A percentile compares a stretch with the other conserved stretches of the same genome.
phyloP scores from a whole-genome alignment of 1,140 invertebrate species.

The Whitmania pigra region DNA sequence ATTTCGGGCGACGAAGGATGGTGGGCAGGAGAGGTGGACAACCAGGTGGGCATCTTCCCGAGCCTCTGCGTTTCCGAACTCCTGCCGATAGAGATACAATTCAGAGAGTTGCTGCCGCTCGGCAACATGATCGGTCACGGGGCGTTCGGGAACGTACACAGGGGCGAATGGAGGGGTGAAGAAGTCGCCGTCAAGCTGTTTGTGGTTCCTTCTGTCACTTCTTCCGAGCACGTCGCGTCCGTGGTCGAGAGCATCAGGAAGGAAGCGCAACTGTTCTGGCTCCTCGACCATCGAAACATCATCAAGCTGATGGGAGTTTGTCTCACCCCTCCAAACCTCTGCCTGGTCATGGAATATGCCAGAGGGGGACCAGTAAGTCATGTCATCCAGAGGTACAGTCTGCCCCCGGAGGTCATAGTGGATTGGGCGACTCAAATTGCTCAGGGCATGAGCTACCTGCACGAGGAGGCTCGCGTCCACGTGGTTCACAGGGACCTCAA shows the following conservation, averaged over 20 bases:
- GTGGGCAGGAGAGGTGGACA: slow-evolving; percentile 84
- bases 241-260: slow-evolving; percentile 76
- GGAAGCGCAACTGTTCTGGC: slow-evolving; percentile 86
- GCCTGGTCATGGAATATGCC: slow-evolving; percentile 90
- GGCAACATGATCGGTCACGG: slow-evolving; percentile 91
- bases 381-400: slow-evolving; percentile 62
- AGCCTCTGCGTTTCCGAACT: slow-evolving; percentile 74
- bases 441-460: slow-evolving; percentile 86
- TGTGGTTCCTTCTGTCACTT: slow-evolving; percentile 62
- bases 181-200: slow-evolving; percentile 75
- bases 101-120: slow-evolving; percentile 62
- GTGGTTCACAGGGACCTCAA: slow-evolving; percentile 91
- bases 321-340: slow-evolving; percentile 76
- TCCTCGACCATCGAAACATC: slow-evolving; percentile 83
- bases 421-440: slow-evolving; percentile 95
- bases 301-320: slow-evolving; percentile 82
- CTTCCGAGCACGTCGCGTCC: slow-evolving; percentile 77
- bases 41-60: slow-evolving; percentile 71
- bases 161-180: slow-evolving; percentile 64
- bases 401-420: slow-evolving; percentile 78
- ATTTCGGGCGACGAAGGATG: slow-evolving; percentile 92
- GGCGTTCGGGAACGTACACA: slow-evolving; percentile 84
- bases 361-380: slow-evolving; percentile 79
- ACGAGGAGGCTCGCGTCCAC: slow-evolving; percentile 76
- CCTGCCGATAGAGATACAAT: slow-evolving; percentile 67